Conservation (phyloP, 2,888 invertebrate genomes). For the Epinotia nisella region DNA sequence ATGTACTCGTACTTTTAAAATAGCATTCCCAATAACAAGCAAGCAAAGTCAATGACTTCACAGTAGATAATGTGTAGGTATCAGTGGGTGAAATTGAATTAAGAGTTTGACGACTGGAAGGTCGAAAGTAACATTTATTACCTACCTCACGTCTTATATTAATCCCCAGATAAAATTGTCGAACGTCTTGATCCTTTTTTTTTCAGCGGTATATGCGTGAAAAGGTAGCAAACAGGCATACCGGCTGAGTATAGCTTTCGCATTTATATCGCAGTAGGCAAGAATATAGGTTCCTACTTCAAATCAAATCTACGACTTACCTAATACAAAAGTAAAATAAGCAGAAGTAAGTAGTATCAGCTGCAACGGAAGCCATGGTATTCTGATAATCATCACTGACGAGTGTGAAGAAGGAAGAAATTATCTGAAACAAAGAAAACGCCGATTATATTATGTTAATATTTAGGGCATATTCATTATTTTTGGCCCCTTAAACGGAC, state of each 20-base stretch:
- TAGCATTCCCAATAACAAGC: not conserved
- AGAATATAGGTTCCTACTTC: too few species aligned
- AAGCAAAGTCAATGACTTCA: slow-evolving; percentile 9
- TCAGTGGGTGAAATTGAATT: not conserved
- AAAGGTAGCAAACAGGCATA: not conserved
- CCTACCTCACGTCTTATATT: not conserved
- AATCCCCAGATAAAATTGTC: not conserved
- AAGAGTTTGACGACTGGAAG: not conserved
- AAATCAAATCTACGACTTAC: slow-evolving; percentile 53
- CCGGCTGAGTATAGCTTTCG: too few species aligned
- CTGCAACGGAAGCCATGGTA: slow-evolving; percentile 72
- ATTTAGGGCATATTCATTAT: too few species aligned
- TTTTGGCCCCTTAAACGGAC: too few species aligned
- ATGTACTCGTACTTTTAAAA: too few species aligned
- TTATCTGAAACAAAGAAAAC: slow-evolving; percentile 66
- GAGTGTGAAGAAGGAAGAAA: slow-evolving; percentile 55
- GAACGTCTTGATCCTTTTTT: not conserved
- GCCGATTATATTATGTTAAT: not conserved
- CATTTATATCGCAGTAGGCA: too few species aligned
- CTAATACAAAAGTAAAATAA: slow-evolving; percentile 64
- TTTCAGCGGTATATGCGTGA: not conserved
- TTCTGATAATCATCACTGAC: slow-evolving; percentile 77
- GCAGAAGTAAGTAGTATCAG: slow-evolving; percentile 57
- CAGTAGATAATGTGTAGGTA: not conserved
- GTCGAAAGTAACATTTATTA: slow-evolving; percentile 1